phyloP scores from a whole-genome alignment of 1,140 invertebrate genomes.

The Sminthurides bifidus region DNA sequence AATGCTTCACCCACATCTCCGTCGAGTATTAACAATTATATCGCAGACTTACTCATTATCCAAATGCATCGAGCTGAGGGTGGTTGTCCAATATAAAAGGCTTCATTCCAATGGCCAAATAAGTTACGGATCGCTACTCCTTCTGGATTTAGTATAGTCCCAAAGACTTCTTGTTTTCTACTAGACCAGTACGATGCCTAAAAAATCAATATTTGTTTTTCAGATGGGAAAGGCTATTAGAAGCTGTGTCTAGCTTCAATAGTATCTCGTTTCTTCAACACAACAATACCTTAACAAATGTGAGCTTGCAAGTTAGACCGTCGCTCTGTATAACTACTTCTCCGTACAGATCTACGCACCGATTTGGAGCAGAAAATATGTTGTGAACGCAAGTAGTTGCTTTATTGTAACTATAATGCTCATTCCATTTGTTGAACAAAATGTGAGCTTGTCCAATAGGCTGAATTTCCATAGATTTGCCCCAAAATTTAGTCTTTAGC shows the following conservation, averaged over 20 bases:
- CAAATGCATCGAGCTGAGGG: slow-evolving; percentile 59
- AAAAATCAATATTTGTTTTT: slow-evolving; percentile 6
- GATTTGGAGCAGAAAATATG: slow-evolving; percentile 57
- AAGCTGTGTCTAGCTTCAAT: not conserved
- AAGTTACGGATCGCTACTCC: slow-evolving; percentile 51
- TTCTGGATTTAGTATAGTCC: slow-evolving; percentile 47
- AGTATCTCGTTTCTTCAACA: not conserved
- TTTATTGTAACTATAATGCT: slow-evolving; percentile 74
- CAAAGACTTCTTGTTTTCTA: slow-evolving; percentile 63
- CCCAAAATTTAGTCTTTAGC: slow-evolving; percentile 82
- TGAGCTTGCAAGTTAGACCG: slow-evolving; percentile 58
- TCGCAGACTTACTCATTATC: slow-evolving; percentile 48
- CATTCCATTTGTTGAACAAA: slow-evolving; percentile 39
- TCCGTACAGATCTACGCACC: slow-evolving; percentile 78
- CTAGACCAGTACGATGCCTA: slow-evolving; percentile 67
- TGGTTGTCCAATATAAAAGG: slow-evolving; percentile 59
- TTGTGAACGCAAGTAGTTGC: slow-evolving; percentile 80
- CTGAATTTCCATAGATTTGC: slow-evolving; percentile 79
- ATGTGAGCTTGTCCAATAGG: slow-evolving; percentile 50
- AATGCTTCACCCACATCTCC: not conserved
- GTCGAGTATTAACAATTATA: not conserved
- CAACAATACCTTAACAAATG: slow-evolving; percentile 60
- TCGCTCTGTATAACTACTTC: slow-evolving; percentile 56
- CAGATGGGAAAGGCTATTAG: not conserved
- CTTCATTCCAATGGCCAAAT: slow-evolving; percentile 72